Conservation (phyloP, 2,113 vertebrate species). For the Mesitornis unicolor region DNA sequence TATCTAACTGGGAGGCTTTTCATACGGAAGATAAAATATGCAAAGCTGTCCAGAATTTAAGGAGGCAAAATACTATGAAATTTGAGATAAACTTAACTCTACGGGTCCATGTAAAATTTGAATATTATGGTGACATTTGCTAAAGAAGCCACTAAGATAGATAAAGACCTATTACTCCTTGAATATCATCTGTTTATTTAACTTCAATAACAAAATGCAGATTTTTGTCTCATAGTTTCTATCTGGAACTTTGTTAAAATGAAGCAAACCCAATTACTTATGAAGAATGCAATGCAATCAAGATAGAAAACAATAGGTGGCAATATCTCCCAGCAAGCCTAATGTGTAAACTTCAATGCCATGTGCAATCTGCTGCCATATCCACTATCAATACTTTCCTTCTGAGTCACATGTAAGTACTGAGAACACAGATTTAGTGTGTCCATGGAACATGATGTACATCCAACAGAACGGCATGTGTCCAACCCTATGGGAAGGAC, state of each 20-base stretch:
- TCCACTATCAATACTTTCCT: slow-evolving; percentile 57
- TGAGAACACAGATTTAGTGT: neutral
- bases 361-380: slow-evolving; percentile 49
- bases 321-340: slow-evolving; percentile 51
- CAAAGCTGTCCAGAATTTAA: neutral
- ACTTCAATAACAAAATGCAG: neutral
- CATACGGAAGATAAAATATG: neutral
- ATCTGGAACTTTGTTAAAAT: neutral
- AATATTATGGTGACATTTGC: neutral
- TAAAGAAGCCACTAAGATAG: neutral
- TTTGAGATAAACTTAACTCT: neutral
- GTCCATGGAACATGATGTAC: slow-evolving; percentile 14
- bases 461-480: slow-evolving; percentile 7
- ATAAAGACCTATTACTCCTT: accelerated
- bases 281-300: slow-evolving; percentile 41
- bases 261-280: neutral
- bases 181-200: neutral
- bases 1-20: neutral
- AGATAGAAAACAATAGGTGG: slow-evolving; percentile 48
- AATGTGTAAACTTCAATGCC: slow-evolving; percentile 10
- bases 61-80: neutral
- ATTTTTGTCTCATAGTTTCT: neutral
- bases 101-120: accelerated
- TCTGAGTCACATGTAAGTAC: slow-evolving; percentile 25
- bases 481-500: neutral